Evolutionary conservation across 2,113 vertebrate genomes (phyloP).

Genomic region (Hippopotamus amphibius): DNA sequence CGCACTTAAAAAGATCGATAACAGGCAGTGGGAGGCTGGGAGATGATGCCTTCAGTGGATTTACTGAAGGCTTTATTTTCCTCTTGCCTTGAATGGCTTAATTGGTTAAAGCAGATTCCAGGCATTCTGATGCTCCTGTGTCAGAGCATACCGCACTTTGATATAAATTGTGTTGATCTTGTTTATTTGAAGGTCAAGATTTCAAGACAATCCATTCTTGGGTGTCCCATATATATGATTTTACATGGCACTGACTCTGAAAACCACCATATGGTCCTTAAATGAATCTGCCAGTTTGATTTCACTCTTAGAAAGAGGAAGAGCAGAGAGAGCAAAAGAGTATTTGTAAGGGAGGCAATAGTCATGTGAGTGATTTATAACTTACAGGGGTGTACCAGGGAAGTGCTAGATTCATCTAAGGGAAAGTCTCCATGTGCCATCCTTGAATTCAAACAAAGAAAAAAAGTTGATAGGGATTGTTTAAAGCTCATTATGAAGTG

Average conservation of each 20-base stretch:
- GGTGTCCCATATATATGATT: not conserved
- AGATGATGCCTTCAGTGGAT: constrained; percentile 68
- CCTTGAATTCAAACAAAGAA: constrained; percentile 51
- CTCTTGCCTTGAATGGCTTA: constrained; percentile 74
- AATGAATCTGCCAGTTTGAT: constrained; percentile 47
- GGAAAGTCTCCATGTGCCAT: not conserved
- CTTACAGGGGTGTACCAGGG: not conserved
- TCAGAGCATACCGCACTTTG: constrained; percentile 35
- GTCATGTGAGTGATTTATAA: constrained; percentile 23
- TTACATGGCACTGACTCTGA: not conserved
- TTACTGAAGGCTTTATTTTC: constrained; percentile 73
- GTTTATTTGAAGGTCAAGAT: not conserved
- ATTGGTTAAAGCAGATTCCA: constrained; percentile 79
- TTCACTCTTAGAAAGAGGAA: constrained; percentile 48
- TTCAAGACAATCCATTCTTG: not conserved
- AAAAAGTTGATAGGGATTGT: constrained; percentile 52
- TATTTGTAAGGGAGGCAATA: not conserved
- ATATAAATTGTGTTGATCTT: constrained; percentile 9
- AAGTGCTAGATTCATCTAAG: not conserved
- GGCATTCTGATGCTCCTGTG: not conserved
- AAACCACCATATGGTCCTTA: not conserved
- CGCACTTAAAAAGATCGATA: constrained; percentile 82
- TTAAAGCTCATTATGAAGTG: constrained; percentile 66
- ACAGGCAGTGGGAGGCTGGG: constrained; percentile 55
- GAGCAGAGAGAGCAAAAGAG: not conserved